These are phyloP conservation scores for Eulemur coronatus DNA, from an alignment of 2,797 vertebrate genomes.

Conservation along the genomic window DNA sequence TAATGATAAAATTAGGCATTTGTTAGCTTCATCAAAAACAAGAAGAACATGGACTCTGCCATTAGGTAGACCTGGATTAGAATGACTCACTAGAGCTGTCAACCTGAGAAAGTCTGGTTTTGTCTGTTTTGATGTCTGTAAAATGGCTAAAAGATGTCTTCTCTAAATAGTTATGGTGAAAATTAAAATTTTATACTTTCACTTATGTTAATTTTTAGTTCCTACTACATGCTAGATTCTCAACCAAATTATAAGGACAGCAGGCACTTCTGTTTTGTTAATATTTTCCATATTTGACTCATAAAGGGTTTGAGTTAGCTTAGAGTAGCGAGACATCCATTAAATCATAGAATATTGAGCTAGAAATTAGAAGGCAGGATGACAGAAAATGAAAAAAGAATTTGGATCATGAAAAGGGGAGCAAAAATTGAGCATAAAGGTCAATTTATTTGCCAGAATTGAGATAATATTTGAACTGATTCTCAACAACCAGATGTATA, in stretches of 20 bases:
- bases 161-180: not conserved
- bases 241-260: not conserved
- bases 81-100: not conserved
- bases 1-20: not conserved
- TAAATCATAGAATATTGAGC: not conserved
- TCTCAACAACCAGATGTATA: not conserved
- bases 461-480: not conserved
- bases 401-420: not conserved
- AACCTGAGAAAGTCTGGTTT: not conserved
- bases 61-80: not conserved
- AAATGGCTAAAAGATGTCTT: not conserved
- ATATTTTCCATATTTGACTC: not conserved
- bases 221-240: not conserved
- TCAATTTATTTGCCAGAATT: not conserved
- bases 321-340: not conserved
- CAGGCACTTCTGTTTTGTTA: not conserved
- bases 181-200: not conserved
- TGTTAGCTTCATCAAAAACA: not conserved
- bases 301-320: not conserved
- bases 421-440: not conserved
- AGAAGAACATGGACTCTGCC: not conserved
- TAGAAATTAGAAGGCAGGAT: not conserved
- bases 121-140: not conserved
- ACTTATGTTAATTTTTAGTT: not conserved
- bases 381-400: not conserved